phyloP scores from a whole-genome alignment of 1,140 invertebrate genomes.

The Patella vulgata region DNA sequence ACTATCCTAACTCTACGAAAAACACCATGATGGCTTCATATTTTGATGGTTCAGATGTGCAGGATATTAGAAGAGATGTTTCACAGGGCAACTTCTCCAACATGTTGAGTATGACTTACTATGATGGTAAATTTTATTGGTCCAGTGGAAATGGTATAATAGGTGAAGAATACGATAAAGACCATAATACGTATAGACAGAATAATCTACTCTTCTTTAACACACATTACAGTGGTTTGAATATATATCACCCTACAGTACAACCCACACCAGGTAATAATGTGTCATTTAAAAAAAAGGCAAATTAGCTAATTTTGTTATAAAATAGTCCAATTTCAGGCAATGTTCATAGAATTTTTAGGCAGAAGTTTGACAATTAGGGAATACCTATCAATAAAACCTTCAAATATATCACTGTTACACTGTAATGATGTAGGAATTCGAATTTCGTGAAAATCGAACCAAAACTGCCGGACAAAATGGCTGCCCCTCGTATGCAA shows the following conservation, averaged over 20 bases:
- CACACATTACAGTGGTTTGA: constrained; percentile 41
- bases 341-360: too few relatives aligned
- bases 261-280: constrained; percentile 54
- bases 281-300: too few relatives aligned
- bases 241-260: constrained; percentile 44
- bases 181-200: constrained; percentile 76
- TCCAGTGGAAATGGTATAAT: constrained; percentile 79
- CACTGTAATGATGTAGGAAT: too few relatives aligned
- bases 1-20: constrained; percentile 76
- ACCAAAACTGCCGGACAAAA: too few relatives aligned
- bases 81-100: constrained; percentile 58
- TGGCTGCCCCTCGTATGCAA: too few relatives aligned
- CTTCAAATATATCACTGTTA: too few relatives aligned
- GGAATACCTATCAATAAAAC: too few relatives aligned
- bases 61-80: constrained; percentile 79
- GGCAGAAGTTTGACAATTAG: too few relatives aligned
- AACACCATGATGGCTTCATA: constrained; percentile 85
- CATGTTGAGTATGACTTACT: constrained; percentile 41
- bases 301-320: too few relatives aligned
- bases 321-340: too few relatives aligned
- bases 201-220: constrained; percentile 68
- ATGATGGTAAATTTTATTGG: constrained; percentile 79
- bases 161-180: constrained; percentile 70
- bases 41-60: constrained; percentile 81
- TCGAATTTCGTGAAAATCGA: too few relatives aligned